Percentiles rank a stretch among this genome's conserved stretches.
These are phyloP conservation scores for Macquaria ambigua DNA, from an alignment of 2,113 vertebrate genomes.

Conservation along the genomic window DNA sequence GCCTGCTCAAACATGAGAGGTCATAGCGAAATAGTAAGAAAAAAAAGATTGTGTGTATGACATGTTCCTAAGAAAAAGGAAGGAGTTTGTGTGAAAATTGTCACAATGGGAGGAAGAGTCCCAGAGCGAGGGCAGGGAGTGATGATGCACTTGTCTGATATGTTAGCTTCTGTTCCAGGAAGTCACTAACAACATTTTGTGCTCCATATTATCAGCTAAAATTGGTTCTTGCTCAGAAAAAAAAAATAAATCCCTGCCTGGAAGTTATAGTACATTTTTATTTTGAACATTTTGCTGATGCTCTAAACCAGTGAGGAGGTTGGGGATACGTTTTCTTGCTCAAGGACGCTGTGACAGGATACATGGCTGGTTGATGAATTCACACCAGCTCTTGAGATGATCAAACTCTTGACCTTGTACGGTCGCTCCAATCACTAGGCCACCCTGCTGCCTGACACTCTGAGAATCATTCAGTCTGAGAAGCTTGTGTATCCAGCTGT, in stretches of 20 bases:
- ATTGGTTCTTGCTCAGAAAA: constrained; percentile 11
- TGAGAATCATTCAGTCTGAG: constrained; percentile 63
- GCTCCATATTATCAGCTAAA: background rate
- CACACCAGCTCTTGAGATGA: constrained; percentile 55
- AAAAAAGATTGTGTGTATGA: constrained; percentile 17
- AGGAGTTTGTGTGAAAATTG: constrained; percentile 59
- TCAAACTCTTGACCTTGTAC: constrained; percentile 72
- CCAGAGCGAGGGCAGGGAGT: constrained; percentile 41
- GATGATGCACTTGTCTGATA: constrained; percentile 50
- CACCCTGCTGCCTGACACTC: constrained; percentile 57
- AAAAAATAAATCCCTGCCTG: background rate
- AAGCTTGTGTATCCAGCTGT: constrained; percentile 58
- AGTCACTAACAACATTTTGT: constrained; percentile 45
- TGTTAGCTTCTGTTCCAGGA: constrained; percentile 50
- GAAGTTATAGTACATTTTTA: background rate
- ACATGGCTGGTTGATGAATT: constrained; percentile 60
- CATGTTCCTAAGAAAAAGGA: constrained; percentile 56
- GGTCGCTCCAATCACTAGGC: constrained; percentile 53
- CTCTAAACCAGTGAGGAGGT: background rate
- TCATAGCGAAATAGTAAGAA: constrained; percentile 16
- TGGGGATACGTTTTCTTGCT: constrained; percentile 17
- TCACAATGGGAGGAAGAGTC: constrained; percentile 49
- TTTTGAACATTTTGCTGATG: constrained; percentile 23
- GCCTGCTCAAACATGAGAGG: constrained; percentile 8
- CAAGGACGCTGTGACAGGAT: constrained; percentile 54